These are phyloP conservation scores for Scomberomorus guttatus DNA, from an alignment of 2,797 vertebrate genomes.

Conservation along the genomic window DNA sequence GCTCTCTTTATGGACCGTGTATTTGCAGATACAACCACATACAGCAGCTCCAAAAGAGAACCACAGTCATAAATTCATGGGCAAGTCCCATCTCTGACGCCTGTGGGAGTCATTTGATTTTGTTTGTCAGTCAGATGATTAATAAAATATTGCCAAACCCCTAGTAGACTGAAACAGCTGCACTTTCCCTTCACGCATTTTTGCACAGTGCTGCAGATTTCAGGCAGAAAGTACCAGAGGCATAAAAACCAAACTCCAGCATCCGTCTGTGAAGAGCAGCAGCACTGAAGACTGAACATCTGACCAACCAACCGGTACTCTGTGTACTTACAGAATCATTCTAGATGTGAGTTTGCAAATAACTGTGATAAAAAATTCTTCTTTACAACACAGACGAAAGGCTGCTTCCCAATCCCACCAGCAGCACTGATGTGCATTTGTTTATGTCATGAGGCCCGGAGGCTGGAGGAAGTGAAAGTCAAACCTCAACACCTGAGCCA, in stretches of 20 bases:
- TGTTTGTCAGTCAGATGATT: background rate
- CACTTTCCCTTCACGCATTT: too few species aligned
- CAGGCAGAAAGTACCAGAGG: background rate
- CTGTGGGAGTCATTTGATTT: too few species aligned
- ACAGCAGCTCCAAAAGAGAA: background rate
- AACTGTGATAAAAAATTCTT: too few species aligned
- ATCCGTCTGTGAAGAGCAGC: too few species aligned
- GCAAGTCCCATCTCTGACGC: too few species aligned
- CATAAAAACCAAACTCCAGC: too few species aligned
- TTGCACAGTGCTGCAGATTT: background rate
- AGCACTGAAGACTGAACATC: background rate
- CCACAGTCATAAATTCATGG: background rate
- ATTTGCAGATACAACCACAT: background rate
- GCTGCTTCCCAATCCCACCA: background rate
- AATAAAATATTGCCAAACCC: background rate
- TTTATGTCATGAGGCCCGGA: background rate
- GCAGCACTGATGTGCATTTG: background rate
- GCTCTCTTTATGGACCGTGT: background rate
- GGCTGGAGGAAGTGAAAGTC: conserved; percentile 37
- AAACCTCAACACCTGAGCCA: conserved; percentile 18
- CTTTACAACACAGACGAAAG: too few species aligned
- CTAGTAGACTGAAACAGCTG: background rate
- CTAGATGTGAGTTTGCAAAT: too few species aligned
- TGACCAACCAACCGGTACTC: background rate
- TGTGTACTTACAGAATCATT: too few species aligned